phyloP scores from a whole-genome alignment of 1,140 invertebrate genomes.

The Magallana angulata region DNA sequence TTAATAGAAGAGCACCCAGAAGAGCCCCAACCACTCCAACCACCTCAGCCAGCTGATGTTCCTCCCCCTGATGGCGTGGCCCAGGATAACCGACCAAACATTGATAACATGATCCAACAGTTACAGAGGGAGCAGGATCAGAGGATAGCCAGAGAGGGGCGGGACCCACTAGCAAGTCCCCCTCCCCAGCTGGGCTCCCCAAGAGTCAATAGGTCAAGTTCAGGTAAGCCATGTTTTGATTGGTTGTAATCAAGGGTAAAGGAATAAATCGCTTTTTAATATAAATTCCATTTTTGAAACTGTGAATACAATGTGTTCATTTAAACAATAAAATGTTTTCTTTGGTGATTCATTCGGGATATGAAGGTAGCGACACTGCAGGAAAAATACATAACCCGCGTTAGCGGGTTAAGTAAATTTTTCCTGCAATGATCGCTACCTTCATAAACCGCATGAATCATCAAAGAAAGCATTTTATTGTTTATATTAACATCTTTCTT shows the following conservation, averaged over 20 bases:
- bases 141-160: constrained; percentile 62
- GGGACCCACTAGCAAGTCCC: constrained; percentile 62
- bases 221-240: constrained; percentile 46
- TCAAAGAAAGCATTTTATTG: too few relatives aligned
- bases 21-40: constrained; percentile 27
- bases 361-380: too few relatives aligned
- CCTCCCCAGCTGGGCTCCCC: constrained; percentile 59
- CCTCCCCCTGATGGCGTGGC: constrained; percentile 26
- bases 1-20: constrained; percentile 51
- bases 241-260: neutral
- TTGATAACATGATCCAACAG: constrained; percentile 87
- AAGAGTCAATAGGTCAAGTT: constrained; percentile 61
- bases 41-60: neutral
- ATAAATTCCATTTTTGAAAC: too few relatives aligned
- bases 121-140: constrained; percentile 82
- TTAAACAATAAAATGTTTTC: too few relatives aligned
- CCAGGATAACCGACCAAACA: constrained; percentile 83
- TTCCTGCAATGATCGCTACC: too few relatives aligned
- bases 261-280: neutral
- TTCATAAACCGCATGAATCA: too few relatives aligned
- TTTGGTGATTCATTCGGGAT: too few relatives aligned
- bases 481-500: too few relatives aligned
- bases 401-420: too few relatives aligned
- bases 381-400: too few relatives aligned
- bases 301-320: too few relatives aligned